Conservation (phyloP, 1,140 invertebrate species). For the Megalonaias nervosa region DNA sequence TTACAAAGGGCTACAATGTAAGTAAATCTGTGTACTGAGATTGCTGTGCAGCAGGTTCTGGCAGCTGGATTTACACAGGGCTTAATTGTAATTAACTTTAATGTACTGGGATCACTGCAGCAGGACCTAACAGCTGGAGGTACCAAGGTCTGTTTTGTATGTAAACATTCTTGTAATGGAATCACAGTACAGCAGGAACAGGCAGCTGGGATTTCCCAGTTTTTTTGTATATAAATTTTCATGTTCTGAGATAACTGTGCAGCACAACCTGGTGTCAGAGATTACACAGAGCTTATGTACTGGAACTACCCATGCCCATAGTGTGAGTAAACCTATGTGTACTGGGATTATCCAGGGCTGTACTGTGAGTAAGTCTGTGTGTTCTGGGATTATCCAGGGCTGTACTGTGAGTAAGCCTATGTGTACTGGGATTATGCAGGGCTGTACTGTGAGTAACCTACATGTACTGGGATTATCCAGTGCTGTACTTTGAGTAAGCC, state of each 20-base stretch:
- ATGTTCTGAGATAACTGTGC: not conserved
- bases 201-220: not conserved
- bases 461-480: no score
- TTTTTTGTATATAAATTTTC: no score
- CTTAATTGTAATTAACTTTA: not conserved
- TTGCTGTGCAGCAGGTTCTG: no score
- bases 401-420: no score
- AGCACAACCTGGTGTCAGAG: not conserved
- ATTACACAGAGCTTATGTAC: not conserved
- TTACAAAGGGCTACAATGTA: not conserved
- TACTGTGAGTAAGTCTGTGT: no score
- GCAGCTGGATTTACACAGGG: no score
- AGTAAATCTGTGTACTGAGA: not conserved
- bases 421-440: no score
- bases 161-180: conserved; percentile 66
- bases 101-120: conserved; percentile 78
- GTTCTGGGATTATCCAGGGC: no score
- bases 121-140: conserved; percentile 86
- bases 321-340: not conserved
- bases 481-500: no score
- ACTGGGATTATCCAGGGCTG: no score
- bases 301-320: not conserved
- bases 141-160: conserved; percentile 92
- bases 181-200: no score
- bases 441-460: no score